Percentiles rank a stretch among this genome's conserved stretches.
Conservation (phyloP, 2,113 vertebrate species). For the Pycnonotus jocosus region DNA sequence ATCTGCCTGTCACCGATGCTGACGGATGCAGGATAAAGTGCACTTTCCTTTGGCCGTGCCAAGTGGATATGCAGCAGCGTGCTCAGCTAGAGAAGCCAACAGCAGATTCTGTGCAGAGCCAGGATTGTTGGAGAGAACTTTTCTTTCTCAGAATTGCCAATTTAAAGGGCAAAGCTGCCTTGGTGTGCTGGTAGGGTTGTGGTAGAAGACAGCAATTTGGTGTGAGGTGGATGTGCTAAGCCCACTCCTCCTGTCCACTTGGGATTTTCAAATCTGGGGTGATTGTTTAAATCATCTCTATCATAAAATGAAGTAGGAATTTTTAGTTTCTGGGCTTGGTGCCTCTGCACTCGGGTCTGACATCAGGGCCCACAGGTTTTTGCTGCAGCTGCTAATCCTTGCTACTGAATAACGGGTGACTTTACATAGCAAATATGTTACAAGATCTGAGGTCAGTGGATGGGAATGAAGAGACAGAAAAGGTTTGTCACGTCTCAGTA, state of each 20-base stretch:
- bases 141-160: background rate
- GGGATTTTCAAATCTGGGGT: background rate
- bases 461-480: background rate
- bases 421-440: background rate
- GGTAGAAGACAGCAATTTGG: background rate
- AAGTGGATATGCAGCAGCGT: background rate
- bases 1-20: constrained; percentile 30
- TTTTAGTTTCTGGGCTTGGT: background rate
- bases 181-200: background rate
- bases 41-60: constrained; percentile 51
- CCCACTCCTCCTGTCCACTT: fast-evolving
- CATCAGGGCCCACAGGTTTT: background rate
- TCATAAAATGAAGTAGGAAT: background rate
- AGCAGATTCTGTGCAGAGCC: background rate
- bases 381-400: background rate
- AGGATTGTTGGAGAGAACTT: background rate
- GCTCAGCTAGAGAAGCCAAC: background rate
- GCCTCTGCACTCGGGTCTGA: background rate
- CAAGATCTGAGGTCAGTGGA: background rate
- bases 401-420: background rate
- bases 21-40: constrained; percentile 52
- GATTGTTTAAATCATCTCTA: background rate
- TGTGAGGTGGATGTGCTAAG: background rate
- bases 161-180: background rate
- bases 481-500: background rate